Percentiles rank a stretch among this genome's conserved stretches.
Evolutionary conservation across 2,797 vertebrate genomes (phyloP).

Genomic region (Myripristis murdjan): DNA sequence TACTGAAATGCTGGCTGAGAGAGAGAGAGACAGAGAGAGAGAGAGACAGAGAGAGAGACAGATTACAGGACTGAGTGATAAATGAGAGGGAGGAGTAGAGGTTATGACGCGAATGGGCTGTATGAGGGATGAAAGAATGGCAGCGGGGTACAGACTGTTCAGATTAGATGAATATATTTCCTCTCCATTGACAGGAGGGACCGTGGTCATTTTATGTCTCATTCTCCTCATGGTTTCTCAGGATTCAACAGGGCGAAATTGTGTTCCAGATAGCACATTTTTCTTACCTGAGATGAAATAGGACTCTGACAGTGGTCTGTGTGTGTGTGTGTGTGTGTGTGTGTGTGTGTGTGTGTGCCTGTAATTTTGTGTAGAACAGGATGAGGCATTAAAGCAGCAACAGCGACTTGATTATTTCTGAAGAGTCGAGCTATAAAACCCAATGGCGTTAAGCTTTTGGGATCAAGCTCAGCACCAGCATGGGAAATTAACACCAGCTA

Average conservation of each 20-base stretch:
- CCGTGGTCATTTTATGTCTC: constrained; percentile 57
- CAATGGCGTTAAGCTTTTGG: constrained; percentile 23
- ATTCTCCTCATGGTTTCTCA: constrained; percentile 38
- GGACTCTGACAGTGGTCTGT: constrained; percentile 16
- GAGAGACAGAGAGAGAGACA: constrained; percentile 43
- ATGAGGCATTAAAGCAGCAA: constrained; percentile 8
- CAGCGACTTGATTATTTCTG: constrained; percentile 20
- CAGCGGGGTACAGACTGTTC: constrained; percentile 52
- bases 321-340: constrained; percentile 9
- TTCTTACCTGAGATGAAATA: constrained; percentile 46
- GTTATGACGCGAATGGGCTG: constrained; percentile 58
- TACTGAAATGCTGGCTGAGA: constrained; percentile 40
- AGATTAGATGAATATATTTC: constrained; percentile 72
- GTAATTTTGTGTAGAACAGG: not conserved
- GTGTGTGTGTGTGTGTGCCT: constrained; percentile 8
- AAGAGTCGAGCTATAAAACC: constrained; percentile 41
- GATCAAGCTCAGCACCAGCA: constrained; percentile 21
- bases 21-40: constrained; percentile 46
- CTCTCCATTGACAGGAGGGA: constrained; percentile 51
- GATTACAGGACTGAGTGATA: constrained; percentile 59
- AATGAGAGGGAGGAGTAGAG: constrained; percentile 59
- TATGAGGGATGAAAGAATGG: constrained; percentile 62
- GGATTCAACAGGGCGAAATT: constrained; percentile 53
- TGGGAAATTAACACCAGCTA: constrained; percentile 34
- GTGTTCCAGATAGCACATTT: constrained; percentile 46